Base-by-base conservation (phyloP, 2,797 vertebrate species). In the Australoheros facetus region DNA sequence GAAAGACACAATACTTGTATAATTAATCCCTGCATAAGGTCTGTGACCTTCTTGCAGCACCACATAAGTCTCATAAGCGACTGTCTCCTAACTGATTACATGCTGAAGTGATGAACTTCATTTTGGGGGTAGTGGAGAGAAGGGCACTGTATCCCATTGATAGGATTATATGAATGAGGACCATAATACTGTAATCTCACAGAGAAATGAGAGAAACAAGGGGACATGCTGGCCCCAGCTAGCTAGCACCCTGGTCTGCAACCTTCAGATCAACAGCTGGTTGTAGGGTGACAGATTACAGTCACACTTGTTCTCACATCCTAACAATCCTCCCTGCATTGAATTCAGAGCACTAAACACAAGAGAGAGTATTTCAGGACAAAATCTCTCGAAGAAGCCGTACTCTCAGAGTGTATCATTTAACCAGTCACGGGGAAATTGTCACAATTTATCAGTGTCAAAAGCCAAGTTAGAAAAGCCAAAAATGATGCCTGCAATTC, bases 161-260 rank as follows among this genome's bases (percentile, higher is more conserved):
- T 87, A 85, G 88, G 94, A 94, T 95, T 95, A 94, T 87, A 85
- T 80, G 88, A 91, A 88, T 62, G 73, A 91, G 70, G 80, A 84
- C 64, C 85, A 90, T 89, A 93, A 90, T 88, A 92, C 89, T 88
- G 90, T 94, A 94, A 95, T 93, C 92, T 92, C 81, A 71, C 75
- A 64, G 81, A 79, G 82, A 89, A 94, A 92, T 91, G 83, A 92
- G 85, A 92, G 83, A 84, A 81, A 84, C 75, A 62, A 79, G 71
- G 73, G 79, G 82, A 84, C 74, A 26, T 71, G 72, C n/a, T 30
- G 59, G 89, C 78, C 72, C 60, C 57, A 74, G 87, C 75, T 30
- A 74, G 77, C 71, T 30, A 77, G 83, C 87, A 79, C 79, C 78
- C 84, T 82, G 74, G 59, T 78, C 84, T 89, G 64, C 70, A 73